Conservation (phyloP, 2,888 invertebrate species). For the Copidosoma aretas region DNA sequence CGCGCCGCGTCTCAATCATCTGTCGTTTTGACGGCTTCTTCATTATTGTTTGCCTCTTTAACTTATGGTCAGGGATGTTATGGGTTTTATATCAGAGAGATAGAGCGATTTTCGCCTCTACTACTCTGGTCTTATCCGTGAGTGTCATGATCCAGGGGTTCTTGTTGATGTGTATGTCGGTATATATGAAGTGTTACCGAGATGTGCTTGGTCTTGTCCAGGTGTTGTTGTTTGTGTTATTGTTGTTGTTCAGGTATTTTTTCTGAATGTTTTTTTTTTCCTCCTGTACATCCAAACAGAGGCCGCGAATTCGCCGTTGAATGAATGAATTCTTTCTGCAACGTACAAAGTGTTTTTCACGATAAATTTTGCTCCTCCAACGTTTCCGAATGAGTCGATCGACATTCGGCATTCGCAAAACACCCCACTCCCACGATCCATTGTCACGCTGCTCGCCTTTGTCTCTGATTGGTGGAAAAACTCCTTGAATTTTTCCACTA, state of each 20-base stretch:
- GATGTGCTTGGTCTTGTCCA: conserved; percentile 38
- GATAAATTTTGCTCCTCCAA: conserved; percentile 26
- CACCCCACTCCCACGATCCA: conserved; percentile 2
- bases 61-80: conserved; percentile 34
- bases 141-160: conserved; percentile 30
- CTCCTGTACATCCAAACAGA: conserved; percentile 56
- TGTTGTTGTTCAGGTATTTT: conserved; percentile 6
- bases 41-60: conserved; percentile 15
- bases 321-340: conserved; percentile 33
- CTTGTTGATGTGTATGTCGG: conserved; percentile 33
- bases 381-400: conserved; percentile 29
- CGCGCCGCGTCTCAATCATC: conserved; percentile 18
- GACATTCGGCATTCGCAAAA: background rate
- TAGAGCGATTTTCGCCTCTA: conserved; percentile 7
- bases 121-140: conserved; percentile 30
- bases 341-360: conserved; percentile 33
- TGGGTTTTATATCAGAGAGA: conserved; percentile 33
- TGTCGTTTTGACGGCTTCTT: conserved; percentile 33
- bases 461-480: conserved; percentile 26
- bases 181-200: conserved; percentile 26
- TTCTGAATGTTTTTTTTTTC: conserved; percentile 35
- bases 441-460: conserved; percentile 14
- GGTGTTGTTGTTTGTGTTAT: conserved; percentile 28
- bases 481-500: conserved; percentile 33
- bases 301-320: conserved; percentile 54